phyloP scores from a whole-genome alignment of 2,113 vertebrate genomes.

The Syngnathoides biaculeatus region DNA sequence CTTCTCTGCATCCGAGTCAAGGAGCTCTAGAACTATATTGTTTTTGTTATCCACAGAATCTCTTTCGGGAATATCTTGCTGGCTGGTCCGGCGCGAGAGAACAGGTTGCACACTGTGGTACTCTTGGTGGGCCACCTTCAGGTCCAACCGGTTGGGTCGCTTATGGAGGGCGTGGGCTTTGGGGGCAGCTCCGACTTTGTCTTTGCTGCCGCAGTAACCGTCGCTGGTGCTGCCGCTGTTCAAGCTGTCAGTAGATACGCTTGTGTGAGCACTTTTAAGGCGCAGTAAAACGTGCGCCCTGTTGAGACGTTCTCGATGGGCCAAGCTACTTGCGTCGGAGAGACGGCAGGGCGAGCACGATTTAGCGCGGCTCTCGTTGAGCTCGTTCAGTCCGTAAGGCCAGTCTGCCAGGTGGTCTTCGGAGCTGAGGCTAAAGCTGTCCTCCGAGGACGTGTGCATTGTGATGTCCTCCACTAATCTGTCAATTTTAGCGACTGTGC shows the following conservation, averaged over 20 bases:
- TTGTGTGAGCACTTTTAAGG: conserved; percentile 82
- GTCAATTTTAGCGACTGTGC: conserved; percentile 91
- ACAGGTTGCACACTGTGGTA: conserved; percentile 50
- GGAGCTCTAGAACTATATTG: conserved; percentile 47
- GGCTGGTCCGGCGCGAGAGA: conserved; percentile 37
- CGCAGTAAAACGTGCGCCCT: conserved; percentile 81
- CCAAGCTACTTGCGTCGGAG: conserved; percentile 74
- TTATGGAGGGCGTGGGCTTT: conserved; percentile 72
- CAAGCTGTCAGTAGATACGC: conserved; percentile 90
- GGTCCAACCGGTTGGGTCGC: conserved; percentile 85
- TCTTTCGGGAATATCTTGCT: conserved; percentile 71
- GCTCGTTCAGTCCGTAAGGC: conserved; percentile 82
- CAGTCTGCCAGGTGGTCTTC: conserved; percentile 90
- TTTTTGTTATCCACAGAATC: conserved; percentile 67
- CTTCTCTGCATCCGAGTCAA: conserved; percentile 65
- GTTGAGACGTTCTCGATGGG: conserved; percentile 73
- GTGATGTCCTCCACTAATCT: conserved; percentile 92
- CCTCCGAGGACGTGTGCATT: conserved; percentile 91
- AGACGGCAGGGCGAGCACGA: conserved; percentile 87
- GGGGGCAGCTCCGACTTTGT: conserved; percentile 76
- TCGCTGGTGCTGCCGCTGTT: conserved; percentile 92
- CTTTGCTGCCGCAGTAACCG: conserved; percentile 83
- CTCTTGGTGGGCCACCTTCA: conserved; percentile 75
- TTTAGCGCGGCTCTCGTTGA: conserved; percentile 81
- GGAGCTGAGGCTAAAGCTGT: conserved; percentile 94